phyloP scores from a whole-genome alignment of 2,888 invertebrate species.

The Mesoligia furuncula region DNA sequence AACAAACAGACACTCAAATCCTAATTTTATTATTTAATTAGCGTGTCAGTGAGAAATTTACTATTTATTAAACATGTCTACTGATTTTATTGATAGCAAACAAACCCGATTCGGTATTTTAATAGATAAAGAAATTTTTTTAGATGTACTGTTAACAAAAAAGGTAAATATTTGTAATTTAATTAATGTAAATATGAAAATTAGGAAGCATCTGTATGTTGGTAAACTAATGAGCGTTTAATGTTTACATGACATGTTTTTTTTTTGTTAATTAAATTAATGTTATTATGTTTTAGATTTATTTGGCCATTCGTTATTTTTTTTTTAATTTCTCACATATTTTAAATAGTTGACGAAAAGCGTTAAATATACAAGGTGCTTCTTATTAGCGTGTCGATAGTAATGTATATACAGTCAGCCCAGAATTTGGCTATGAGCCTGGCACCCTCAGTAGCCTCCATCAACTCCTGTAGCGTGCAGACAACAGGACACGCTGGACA shows the following conservation, averaged over 20 bases:
- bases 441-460: neutral
- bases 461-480: neutral
- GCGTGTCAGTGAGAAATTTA: constrained; percentile 51
- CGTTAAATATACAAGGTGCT: neutral
- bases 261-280: neutral
- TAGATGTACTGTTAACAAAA: constrained; percentile 6
- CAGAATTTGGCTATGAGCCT: neutral
- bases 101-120: constrained; percentile 34
- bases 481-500: neutral
- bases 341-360: neutral
- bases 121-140: constrained; percentile 41
- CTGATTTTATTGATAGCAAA: constrained; percentile 55
- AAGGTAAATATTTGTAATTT: constrained; percentile 7
- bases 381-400: neutral
- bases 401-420: neutral
- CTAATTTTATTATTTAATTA: constrained; percentile 64
- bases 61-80: constrained; percentile 46
- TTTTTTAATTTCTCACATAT: neutral
- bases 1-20: constrained; percentile 23
- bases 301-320: neutral
- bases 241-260: neutral
- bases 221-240: constrained; percentile 14
- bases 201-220: constrained; percentile 14
- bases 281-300: neutral
- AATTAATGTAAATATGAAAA: constrained; percentile 25